Evolutionary conservation across 2,888 invertebrate genomes (phyloP).

Genomic region (Kuschelorhynchus macadamiae): DNA sequence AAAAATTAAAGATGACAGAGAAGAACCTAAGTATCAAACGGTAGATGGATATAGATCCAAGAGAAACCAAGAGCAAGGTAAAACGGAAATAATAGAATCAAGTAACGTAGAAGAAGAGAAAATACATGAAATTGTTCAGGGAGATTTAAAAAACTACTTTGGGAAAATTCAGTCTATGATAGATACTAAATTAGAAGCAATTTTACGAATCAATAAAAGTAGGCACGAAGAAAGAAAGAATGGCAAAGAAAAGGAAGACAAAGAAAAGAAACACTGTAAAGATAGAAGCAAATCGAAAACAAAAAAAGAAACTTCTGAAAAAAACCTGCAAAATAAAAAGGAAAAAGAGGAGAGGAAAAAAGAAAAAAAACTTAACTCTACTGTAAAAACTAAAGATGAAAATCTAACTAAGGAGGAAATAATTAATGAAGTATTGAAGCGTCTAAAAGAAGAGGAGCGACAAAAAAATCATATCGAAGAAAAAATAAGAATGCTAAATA

Average conservation of each 20-base stretch:
- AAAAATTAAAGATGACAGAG: slow-evolving; percentile 4
- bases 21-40: slow-evolving; percentile 14
- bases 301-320: neutral
- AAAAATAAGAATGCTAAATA: neutral
- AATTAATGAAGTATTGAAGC: slow-evolving; percentile 29
- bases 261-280: neutral
- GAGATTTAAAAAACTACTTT: slow-evolving; percentile 54
- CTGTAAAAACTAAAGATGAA: neutral
- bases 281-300: slow-evolving; percentile 15
- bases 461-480: neutral
- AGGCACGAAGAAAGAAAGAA: slow-evolving; percentile 19
- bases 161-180: slow-evolving; percentile 53
- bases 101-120: slow-evolving; percentile 28
- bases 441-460: slow-evolving; percentile 10
- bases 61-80: slow-evolving; percentile 15
- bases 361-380: neutral
- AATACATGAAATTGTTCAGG: slow-evolving; percentile 52
- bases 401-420: slow-evolving; percentile 23
- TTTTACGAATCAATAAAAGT: slow-evolving; percentile 43
- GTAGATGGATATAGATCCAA: slow-evolving; percentile 9
- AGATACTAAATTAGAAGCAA: slow-evolving; percentile 51
- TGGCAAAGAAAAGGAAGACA: neutral
- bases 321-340: neutral
- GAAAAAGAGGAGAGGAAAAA: slow-evolving; percentile 8
- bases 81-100: slow-evolving; percentile 2